Evolutionary conservation across 2,113 vertebrate genomes (phyloP), one percentile per base, ranked within the genome.

Genomic region (Triplophysa dalaica): DNA sequence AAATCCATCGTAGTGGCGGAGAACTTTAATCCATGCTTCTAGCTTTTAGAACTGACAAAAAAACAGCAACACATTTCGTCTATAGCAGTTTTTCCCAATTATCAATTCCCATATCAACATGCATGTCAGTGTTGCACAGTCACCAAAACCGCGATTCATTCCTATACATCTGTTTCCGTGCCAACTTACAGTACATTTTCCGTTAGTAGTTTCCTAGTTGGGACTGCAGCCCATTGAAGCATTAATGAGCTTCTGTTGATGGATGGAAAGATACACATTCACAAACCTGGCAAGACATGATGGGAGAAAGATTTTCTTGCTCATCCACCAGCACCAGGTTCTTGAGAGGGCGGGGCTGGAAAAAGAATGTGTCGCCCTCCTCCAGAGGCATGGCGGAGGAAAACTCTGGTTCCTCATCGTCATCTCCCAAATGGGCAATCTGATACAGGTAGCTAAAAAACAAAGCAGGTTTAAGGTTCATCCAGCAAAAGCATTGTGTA

Each of bases 361-460:
- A 99, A 85, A 99, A 99, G 90, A 99, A 99, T 0, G 98, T 99
- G 81, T 99, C 98, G 76, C 98, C 98, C 79, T 99, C 98, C 81
- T 99, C 98, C 82, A 99, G 84, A 4, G 98, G 98, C 98, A 99
- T 99, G 2, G 98, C 98, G 73, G 98, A 99, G 29, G 98, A 99
- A 89, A 99, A 99, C 88, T 99, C 98, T 0, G 98, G 98, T 79
- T 99, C 98, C 6, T 99, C 98, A 3, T 99, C 98, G 8, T 99
- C 97, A 0, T 99, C 98, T 4, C 98, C 98, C 88, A 99, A 87
- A 86, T 99, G 97, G 70, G 98, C 98, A 38, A 99, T 99, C 75
- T 99, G 98, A 90, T 99, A 99, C 70, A 99, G 94, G 84, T 99
- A 99, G 69, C 84, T 82, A 45, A 81, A 0, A 80, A 61, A 64